Percentiles rank a stretch among this genome's conserved stretches.
phyloP scores from a whole-genome alignment of 2,113 vertebrate species.

The Oenanthe oenanthe region DNA sequence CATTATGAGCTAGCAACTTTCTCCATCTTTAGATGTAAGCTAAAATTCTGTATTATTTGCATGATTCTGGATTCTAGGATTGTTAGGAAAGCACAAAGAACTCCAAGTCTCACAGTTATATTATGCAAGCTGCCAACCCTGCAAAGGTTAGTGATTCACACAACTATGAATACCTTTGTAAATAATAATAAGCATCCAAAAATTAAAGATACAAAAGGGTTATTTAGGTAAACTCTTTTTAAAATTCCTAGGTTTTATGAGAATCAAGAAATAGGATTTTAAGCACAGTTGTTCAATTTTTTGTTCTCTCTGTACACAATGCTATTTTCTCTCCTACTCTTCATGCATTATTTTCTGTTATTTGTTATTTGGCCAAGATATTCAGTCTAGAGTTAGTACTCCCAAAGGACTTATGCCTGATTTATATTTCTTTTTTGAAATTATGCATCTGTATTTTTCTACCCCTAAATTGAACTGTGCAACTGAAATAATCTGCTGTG shows the following conservation, averaged over 20 bases:
- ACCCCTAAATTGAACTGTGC: neutral
- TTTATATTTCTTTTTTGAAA: neutral
- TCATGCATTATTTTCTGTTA: neutral
- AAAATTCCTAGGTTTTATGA: neutral
- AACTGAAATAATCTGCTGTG: neutral
- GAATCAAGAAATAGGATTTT: neutral
- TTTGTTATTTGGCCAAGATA: neutral
- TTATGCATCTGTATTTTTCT: neutral
- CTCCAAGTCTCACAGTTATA: neutral
- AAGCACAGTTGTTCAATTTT: neutral
- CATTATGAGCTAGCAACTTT: neutral
- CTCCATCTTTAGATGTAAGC: neutral
- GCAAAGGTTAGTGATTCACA: neutral
- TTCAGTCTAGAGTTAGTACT: neutral
- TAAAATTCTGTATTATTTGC: neutral
- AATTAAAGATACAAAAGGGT: neutral
- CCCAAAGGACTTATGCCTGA: neutral
- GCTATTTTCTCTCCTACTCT: neutral
- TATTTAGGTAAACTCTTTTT: neutral
- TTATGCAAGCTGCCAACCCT: neutral
- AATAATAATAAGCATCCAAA: neutral
- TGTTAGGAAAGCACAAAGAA: neutral
- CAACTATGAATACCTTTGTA: neutral
- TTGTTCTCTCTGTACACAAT: rapidly evolving
- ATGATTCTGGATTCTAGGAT: neutral